phyloP scores from a whole-genome alignment of 2,888 invertebrate species.

The Stenurella melanura region DNA sequence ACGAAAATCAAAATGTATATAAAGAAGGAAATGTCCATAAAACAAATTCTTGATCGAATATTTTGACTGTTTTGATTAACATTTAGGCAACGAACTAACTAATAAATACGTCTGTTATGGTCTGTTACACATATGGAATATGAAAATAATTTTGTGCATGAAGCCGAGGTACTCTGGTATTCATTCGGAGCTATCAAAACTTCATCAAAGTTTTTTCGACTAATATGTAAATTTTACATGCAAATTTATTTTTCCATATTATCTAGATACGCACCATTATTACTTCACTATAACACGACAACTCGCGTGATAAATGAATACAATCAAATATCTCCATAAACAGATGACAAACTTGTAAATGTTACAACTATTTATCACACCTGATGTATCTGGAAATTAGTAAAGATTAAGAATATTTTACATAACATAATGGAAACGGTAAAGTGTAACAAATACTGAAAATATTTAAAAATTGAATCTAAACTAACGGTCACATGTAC shows the following conservation, averaged over 20 bases:
- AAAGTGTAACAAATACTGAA: no score
- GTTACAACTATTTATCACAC: background rate
- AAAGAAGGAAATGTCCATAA: background rate
- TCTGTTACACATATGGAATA: background rate
- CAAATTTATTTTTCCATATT: slow-evolving; percentile 12
- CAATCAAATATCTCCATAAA: background rate
- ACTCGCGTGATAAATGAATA: slow-evolving; percentile 11
- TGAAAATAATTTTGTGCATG: background rate
- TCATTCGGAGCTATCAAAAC: background rate
- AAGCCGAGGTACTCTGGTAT: background rate
- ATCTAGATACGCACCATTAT: slow-evolving; percentile 1
- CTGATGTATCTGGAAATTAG: background rate
- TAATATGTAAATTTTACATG: slow-evolving; percentile 18
- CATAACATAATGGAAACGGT: background rate
- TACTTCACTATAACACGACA: slow-evolving; percentile 5
- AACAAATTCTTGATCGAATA: background rate
- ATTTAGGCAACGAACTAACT: background rate
- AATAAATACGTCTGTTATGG: background rate
- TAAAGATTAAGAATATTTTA: background rate
- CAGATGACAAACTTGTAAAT: background rate
- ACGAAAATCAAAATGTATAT: no score
- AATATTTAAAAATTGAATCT: no score
- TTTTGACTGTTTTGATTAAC: background rate
- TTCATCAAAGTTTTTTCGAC: slow-evolving; percentile 12
- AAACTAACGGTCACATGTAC: no score